Evolutionary conservation across 1,140 invertebrate genomes (phyloP).

Genomic region (Ladona fulva): DNA sequence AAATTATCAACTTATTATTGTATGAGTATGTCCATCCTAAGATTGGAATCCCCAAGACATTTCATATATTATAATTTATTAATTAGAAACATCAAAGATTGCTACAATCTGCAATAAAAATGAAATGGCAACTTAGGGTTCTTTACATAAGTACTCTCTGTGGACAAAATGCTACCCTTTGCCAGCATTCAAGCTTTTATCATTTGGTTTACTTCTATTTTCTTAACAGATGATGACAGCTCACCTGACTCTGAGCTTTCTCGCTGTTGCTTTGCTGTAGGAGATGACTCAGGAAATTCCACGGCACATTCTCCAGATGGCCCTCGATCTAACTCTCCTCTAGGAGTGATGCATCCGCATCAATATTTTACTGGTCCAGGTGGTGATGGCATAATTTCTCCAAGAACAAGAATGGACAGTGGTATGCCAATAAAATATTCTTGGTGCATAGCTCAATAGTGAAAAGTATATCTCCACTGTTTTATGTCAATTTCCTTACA

Average conservation of each 20-base stretch:
- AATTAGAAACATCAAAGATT: too few species aligned
- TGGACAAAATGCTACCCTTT: too few species aligned
- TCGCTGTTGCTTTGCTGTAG: conserved; percentile 57
- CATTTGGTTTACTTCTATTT: too few species aligned
- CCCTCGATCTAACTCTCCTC: conserved; percentile 72
- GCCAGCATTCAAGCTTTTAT: too few species aligned
- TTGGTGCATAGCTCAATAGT: neutral
- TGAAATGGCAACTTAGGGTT: too few species aligned
- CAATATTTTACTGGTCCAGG: neutral
- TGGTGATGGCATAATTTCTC: neutral
- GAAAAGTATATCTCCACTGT: neutral
- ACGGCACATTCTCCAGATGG: conserved; percentile 81
- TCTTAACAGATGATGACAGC: conserved; percentile 59
- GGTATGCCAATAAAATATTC: neutral
- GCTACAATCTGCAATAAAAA: too few species aligned
- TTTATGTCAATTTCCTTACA: neutral
- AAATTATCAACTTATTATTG: too few species aligned
- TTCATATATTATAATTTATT: too few species aligned
- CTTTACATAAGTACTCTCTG: too few species aligned
- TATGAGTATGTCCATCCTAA: too few species aligned
- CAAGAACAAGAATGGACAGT: neutral
- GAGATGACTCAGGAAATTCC: conserved; percentile 79
- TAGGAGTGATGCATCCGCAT: conserved; percentile 26
- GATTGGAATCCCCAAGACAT: too few species aligned
- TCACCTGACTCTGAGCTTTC: conserved; percentile 67